Evolutionary conservation across 2,888 invertebrate species (phyloP).

Genomic region (Acleris holmiana): DNA sequence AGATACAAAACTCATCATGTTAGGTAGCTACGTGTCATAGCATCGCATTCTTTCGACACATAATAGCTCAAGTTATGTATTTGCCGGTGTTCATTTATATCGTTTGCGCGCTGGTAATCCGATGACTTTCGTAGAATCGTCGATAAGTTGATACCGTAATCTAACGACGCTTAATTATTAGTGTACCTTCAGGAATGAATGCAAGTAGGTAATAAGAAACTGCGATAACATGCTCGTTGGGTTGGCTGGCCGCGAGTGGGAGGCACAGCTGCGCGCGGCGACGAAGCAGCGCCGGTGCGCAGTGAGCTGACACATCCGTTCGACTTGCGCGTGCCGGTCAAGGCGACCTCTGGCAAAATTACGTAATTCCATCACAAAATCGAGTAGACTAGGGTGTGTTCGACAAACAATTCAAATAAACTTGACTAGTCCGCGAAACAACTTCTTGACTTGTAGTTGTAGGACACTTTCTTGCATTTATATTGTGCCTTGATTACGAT

Average conservation of each 20-base stretch:
- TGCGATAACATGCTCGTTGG: conserved; percentile 71
- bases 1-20: conserved; percentile 9
- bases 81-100: conserved; percentile 27
- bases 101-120: conserved; percentile 30
- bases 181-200: conserved; percentile 66
- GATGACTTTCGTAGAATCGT: conserved; percentile 59
- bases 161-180: conserved; percentile 67
- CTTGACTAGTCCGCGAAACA: conserved; percentile 63
- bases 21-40: conserved; percentile 41
- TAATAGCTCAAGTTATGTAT: conserved; percentile 27
- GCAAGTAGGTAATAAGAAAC: conserved; percentile 78
- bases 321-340: conserved; percentile 81
- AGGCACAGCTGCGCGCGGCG: conserved; percentile 72
- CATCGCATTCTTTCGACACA: conserved; percentile 15
- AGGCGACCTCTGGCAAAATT: conserved; percentile 81
- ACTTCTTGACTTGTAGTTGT: conserved; percentile 55
- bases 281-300: conserved; percentile 73
- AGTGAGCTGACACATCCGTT: conserved; percentile 80
- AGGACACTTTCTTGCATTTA: conserved; percentile 48
- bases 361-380: conserved; percentile 78
- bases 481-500: conserved; percentile 53
- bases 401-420: conserved; percentile 62
- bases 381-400: conserved; percentile 78
- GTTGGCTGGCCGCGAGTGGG: conserved; percentile 71
- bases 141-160: conserved; percentile 68